Percentiles rank a stretch among this genome's conserved stretches.
phyloP scores from a whole-genome alignment of 2,113 vertebrate species.

The Ceuthmochares aereus region DNA sequence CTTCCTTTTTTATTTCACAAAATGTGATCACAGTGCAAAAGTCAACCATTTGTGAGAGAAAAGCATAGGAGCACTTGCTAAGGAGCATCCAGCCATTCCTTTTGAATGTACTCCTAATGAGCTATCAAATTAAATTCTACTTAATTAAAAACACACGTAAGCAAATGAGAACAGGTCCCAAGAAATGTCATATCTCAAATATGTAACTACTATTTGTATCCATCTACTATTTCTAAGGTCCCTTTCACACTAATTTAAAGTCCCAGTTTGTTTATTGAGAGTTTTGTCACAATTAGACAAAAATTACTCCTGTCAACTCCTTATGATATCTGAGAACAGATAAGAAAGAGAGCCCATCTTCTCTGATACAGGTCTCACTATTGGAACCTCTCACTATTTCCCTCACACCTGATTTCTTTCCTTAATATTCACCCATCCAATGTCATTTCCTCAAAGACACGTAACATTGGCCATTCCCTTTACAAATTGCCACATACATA shows the following conservation, averaged over 20 bases:
- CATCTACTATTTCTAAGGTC: not conserved
- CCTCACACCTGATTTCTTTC: not conserved
- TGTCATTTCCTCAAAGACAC: not conserved
- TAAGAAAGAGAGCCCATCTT: not conserved
- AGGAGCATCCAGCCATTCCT: not conserved
- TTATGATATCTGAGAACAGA: not conserved
- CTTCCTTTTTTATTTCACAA: not conserved
- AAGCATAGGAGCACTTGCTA: not conserved
- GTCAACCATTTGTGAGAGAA: not conserved
- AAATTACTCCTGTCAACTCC: not conserved
- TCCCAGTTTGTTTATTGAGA: not conserved
- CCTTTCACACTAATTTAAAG: not conserved
- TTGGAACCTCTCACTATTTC: not conserved
- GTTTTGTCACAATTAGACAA: not conserved
- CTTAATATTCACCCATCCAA: not conserved
- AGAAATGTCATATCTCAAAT: not conserved
- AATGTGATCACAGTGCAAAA: not conserved
- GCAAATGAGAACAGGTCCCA: not conserved
- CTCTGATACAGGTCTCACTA: not conserved
- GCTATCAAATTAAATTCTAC: not conserved
- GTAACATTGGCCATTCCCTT: rapidly evolving
- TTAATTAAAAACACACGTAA: not conserved
- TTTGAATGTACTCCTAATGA: not conserved
- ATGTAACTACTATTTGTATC: not conserved
- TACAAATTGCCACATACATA: not conserved